Evolutionary conservation across 2,888 invertebrate genomes (phyloP).

Genomic region (Diplolepis rosae): DNA sequence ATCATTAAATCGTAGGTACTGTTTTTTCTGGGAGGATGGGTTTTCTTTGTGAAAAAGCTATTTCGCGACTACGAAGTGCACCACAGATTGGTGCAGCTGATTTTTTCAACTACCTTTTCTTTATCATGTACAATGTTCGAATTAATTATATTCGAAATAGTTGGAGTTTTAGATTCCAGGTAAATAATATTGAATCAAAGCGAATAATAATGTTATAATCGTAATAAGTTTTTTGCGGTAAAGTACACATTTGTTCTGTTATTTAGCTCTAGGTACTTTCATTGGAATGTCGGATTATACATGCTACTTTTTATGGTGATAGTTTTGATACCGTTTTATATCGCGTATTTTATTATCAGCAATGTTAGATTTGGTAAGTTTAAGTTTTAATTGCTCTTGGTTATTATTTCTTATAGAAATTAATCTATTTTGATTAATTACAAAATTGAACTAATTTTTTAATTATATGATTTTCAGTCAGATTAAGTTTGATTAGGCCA

Average conservation of each 20-base stretch:
- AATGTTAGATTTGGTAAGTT: slow-evolving; percentile 88
- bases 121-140: slow-evolving; percentile 99
- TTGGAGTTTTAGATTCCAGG: slow-evolving; percentile 93
- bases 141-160: slow-evolving; percentile 98
- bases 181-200: slow-evolving; percentile 73
- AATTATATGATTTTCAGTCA: slow-evolving; percentile 79
- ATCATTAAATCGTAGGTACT: slow-evolving; percentile 80
- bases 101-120: slow-evolving; percentile 96
- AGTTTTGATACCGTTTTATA: slow-evolving; percentile 96
- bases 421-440: too few relatives aligned
- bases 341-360: slow-evolving; percentile 94
- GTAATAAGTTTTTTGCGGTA: not conserved
- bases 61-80: slow-evolving; percentile 98
- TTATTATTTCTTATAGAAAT: slow-evolving; percentile 30
- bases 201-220: not conserved
- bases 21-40: slow-evolving; percentile 98
- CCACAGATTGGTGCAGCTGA: slow-evolving; percentile 93
- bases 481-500: slow-evolving; percentile 84
- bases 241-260: slow-evolving; percentile 45
- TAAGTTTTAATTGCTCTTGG: slow-evolving; percentile 24
- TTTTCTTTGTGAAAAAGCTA: slow-evolving; percentile 97
- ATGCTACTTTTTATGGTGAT: slow-evolving; percentile 94
- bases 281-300: slow-evolving; percentile 96
- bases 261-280: slow-evolving; percentile 90
- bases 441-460: not conserved